phyloP scores from a whole-genome alignment of 2,113 vertebrate species.

The Anseranas semipalmata region DNA sequence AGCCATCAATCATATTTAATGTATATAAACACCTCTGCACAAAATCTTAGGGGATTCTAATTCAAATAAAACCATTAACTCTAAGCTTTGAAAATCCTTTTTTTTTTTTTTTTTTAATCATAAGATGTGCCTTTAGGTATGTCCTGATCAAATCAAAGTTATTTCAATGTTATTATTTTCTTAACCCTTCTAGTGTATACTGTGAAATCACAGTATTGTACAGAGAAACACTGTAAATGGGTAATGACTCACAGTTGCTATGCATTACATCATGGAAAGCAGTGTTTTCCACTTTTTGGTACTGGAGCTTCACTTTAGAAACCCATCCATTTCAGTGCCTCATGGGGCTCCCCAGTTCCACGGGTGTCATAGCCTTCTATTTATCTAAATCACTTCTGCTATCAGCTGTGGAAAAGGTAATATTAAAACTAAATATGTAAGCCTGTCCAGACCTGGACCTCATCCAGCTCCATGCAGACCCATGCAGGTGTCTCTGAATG shows the following conservation, averaged over 20 bases:
- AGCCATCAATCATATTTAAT: slow-evolving; percentile 15
- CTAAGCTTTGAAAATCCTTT: background rate
- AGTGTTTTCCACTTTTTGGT: background rate
- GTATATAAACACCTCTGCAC: slow-evolving; percentile 16
- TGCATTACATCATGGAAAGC: slow-evolving; percentile 24
- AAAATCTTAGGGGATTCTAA: slow-evolving; percentile 13
- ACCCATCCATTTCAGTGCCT: background rate
- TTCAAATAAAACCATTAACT: slow-evolving; percentile 25
- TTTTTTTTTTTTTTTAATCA: background rate
- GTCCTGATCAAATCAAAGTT: slow-evolving; percentile 2
- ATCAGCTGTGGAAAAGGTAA: slow-evolving; percentile 40
- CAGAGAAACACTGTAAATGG: background rate
- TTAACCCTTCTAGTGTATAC: background rate
- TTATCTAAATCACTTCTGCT: slow-evolving; percentile 47
- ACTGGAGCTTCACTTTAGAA: slow-evolving; percentile 20
- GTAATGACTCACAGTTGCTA: slow-evolving; percentile 19
- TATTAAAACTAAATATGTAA: slow-evolving; percentile 40
- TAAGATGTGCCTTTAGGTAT: slow-evolving; percentile 25
- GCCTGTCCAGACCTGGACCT: background rate
- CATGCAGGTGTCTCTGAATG: background rate
- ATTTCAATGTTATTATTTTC: slow-evolving; percentile 36
- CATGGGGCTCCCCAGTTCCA: background rate
- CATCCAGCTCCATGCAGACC: background rate
- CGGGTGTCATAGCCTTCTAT: background rate
- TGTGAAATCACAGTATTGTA: slow-evolving; percentile 25